Percentiles rank a stretch among this genome's conserved stretches.
Conservation (phyloP, 1,140 invertebrate genomes). For the Cyclina sinensis region DNA sequence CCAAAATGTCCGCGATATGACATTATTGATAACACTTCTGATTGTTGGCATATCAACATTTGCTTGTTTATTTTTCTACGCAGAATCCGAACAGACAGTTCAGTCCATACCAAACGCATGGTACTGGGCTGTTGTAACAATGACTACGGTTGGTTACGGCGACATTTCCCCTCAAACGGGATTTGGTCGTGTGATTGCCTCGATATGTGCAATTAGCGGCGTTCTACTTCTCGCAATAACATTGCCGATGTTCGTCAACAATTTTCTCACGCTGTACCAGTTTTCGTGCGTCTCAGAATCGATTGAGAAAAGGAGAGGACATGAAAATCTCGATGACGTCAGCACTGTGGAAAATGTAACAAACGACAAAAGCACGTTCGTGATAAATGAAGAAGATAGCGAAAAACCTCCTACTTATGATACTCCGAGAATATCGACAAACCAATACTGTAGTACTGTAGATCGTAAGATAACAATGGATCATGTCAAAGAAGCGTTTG, state of each 20-base stretch:
- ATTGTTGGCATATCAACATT: conserved; percentile 75
- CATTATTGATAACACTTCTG: conserved; percentile 72
- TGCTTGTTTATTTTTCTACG: conserved; percentile 73
- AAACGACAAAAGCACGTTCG: background rate
- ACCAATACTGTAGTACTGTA: background rate
- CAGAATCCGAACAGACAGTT: conserved; percentile 87
- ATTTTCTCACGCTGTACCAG: conserved; percentile 88
- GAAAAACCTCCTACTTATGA: background rate
- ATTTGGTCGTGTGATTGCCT: conserved; percentile 89
- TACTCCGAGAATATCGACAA: background rate
- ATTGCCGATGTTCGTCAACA: conserved; percentile 96
- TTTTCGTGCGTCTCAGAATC: conserved; percentile 55
- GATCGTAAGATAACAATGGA: background rate
- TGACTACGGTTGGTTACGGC: conserved; percentile 99
- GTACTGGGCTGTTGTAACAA: conserved; percentile 95
- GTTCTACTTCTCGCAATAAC: conserved; percentile 86
- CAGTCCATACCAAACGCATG: conserved; percentile 96
- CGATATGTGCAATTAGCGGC: conserved; percentile 94
- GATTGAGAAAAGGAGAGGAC: conserved; percentile 7
- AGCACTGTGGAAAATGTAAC: background rate
- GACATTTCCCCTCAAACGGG: conserved; percentile 90
- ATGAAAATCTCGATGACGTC: background rate
- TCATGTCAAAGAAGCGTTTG: background rate
- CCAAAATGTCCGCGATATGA: conserved; percentile 70
- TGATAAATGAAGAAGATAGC: background rate